Percentiles rank a stretch among this genome's conserved stretches.
These are phyloP conservation scores for Muscicapa comitata DNA, from an alignment of 2,797 vertebrate species.

Conservation along the genomic window DNA sequence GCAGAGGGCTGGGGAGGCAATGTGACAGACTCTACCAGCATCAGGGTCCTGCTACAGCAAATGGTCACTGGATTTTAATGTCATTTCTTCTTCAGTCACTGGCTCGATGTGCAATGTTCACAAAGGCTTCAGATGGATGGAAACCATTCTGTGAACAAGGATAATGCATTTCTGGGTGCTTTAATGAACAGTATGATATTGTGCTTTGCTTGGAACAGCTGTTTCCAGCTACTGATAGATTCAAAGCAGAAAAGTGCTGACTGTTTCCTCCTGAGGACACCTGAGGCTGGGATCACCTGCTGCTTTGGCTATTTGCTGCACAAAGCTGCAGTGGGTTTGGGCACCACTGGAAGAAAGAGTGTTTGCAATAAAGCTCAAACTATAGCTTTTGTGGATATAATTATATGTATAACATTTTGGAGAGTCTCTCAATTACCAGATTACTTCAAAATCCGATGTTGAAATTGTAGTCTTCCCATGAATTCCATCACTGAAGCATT, in stretches of 20 bases:
- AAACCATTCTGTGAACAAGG: neutral
- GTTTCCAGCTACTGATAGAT: neutral
- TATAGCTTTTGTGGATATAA: neutral
- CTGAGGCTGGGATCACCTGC: neutral
- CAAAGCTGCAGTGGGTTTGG: neutral
- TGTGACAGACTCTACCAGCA: accelerated
- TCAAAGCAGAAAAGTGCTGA: neutral
- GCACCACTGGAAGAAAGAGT: neutral
- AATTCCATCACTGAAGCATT: neutral
- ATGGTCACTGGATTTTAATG: neutral
- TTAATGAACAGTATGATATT: neutral
- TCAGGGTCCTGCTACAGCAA: neutral
- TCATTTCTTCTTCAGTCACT: neutral
- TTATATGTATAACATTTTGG: neutral
- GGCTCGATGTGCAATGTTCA: neutral
- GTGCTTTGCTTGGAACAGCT: neutral
- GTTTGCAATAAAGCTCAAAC: neutral
- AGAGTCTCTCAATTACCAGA: neutral
- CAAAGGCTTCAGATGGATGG: neutral
- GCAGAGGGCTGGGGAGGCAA: neutral
- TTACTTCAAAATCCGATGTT: neutral
- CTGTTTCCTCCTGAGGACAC: neutral
- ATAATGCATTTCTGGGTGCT: neutral
- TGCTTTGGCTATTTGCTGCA: neutral
- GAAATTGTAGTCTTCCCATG: neutral